Conservation (phyloP, 2,888 invertebrate species). For the Pristionchus japonicus region DNA sequence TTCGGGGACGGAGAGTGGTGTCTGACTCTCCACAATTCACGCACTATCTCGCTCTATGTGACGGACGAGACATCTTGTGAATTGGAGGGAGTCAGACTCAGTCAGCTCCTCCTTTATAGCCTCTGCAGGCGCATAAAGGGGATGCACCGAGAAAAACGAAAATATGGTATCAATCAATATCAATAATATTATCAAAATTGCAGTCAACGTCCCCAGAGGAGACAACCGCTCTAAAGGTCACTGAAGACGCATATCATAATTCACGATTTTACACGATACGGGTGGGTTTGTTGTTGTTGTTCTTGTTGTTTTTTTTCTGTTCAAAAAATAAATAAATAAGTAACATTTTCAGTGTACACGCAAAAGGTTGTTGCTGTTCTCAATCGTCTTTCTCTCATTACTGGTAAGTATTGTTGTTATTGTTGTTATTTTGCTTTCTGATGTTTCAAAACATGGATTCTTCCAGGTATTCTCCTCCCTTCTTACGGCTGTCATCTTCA, state of each 20-base stretch:
- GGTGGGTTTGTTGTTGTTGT: too few species aligned
- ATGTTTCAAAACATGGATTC: neutral
- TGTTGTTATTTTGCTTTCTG: neutral
- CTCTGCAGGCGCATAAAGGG: neutral
- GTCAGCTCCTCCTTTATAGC: too few species aligned
- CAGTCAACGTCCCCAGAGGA: constrained; percentile 26
- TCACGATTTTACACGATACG: constrained; percentile 34
- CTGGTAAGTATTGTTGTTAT: neutral
- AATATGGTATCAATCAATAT: neutral
- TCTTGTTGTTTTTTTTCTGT: too few species aligned
- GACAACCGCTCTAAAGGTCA: constrained; percentile 18
- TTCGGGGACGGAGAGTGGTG: neutral
- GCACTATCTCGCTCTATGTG: too few species aligned
- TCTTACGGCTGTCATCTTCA: constrained; percentile 30
- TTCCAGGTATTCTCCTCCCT: constrained; percentile 25
- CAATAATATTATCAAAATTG: neutral
- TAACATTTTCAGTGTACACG: constrained; percentile 13
- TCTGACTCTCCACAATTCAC: neutral
- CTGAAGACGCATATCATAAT: constrained; percentile 30
- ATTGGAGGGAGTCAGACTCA: too few species aligned
- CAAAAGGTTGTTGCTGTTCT: constrained; percentile 31
- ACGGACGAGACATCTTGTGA: too few species aligned
- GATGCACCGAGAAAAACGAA: neutral
- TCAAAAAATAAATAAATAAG: neutral
- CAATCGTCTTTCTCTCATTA: constrained; percentile 39